These are phyloP conservation scores for Symphodus melops DNA, from an alignment of 2,113 vertebrate genomes.

Conservation along the genomic window DNA sequence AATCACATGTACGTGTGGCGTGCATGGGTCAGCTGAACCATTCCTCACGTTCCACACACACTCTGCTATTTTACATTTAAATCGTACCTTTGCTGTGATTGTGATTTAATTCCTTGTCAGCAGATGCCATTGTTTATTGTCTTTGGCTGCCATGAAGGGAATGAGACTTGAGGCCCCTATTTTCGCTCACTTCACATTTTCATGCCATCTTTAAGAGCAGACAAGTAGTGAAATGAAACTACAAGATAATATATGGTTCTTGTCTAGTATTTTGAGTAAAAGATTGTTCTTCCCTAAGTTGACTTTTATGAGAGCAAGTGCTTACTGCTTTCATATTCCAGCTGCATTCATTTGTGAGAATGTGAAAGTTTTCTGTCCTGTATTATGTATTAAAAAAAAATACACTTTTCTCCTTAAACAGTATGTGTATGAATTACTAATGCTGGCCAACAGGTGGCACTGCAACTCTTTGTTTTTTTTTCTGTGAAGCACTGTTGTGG, in stretches of 20 bases:
- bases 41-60: too few species aligned
- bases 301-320: conserved; percentile 29
- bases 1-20: too few species aligned
- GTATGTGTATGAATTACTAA: neutral
- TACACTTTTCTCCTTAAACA: neutral
- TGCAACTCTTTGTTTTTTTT: conserved; percentile 58
- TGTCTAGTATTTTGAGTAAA: conserved; percentile 58
- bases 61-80: conserved; percentile 68
- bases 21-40: too few species aligned
- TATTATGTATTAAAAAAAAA: conserved; percentile 21
- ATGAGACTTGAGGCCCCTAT: conserved; percentile 74
- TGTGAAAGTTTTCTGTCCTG: conserved; percentile 45
- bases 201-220: conserved; percentile 62
- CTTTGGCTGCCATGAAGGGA: conserved; percentile 71
- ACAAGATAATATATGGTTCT: conserved; percentile 68
- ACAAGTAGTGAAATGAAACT: conserved; percentile 66
- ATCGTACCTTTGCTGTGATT: conserved; percentile 66
- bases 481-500: conserved; percentile 52
- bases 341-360: conserved; percentile 51
- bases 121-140: conserved; percentile 78
- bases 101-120: conserved; percentile 76
- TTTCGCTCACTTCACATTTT: conserved; percentile 61
- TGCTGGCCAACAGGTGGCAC: conserved; percentile 73
- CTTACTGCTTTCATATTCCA: conserved; percentile 1
- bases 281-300: conserved; percentile 24